Base-by-base conservation (phyloP, 2,113 vertebrate genomes). In the Saccopteryx bilineata region DNA sequence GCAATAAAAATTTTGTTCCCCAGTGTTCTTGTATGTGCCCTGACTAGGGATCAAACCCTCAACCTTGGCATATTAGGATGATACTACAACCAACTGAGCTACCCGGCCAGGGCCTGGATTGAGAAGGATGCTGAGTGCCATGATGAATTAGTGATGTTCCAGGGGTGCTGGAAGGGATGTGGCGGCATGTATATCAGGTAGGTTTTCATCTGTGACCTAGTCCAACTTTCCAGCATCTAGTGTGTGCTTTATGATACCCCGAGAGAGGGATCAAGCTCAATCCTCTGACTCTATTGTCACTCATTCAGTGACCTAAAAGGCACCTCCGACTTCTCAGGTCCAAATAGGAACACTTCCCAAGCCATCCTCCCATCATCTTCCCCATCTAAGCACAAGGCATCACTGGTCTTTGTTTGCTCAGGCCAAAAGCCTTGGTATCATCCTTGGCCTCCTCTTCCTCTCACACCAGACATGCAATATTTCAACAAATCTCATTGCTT, bases 131-230 rank as follows among this genome's bases (percentile, higher is more conserved):
- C 26, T 31, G 68, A 24, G 33, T 9, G 46, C 23, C 19, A 1
- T 0, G 10, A 85, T 82, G 81, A 63, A 87, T 66, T 31, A 28
- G 17, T 54, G 33, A 80, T 39, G 71, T 65, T 18, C 46, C 52
- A 5, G 66, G n/a, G 65, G 31, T 0, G 0, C 33, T 9, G 33
- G 46, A 69, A 92, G 54, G 75, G n/a, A 46, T 3, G 0, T 5
- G 9, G 21, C 56, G 10, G 1, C 0, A 0, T 60, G 63, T 5
- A 10, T 2, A 10, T 46, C 69, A 63, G 17, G 6, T 10, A 54
- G 18, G 5, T 54, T 61, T 91, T 68, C 52, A 66, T 21, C 31
- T 87, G 61, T 24, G 33, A 82, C 5, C 21, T 79, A 33, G 39
- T 56, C 28, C 46, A 68, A 31, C 15, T 15, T 61, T 0, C 24